Evolutionary conservation across 2,888 invertebrate species (phyloP), one percentile per base, ranked within the genome.

Genomic region (Parnassius apollo): DNA sequence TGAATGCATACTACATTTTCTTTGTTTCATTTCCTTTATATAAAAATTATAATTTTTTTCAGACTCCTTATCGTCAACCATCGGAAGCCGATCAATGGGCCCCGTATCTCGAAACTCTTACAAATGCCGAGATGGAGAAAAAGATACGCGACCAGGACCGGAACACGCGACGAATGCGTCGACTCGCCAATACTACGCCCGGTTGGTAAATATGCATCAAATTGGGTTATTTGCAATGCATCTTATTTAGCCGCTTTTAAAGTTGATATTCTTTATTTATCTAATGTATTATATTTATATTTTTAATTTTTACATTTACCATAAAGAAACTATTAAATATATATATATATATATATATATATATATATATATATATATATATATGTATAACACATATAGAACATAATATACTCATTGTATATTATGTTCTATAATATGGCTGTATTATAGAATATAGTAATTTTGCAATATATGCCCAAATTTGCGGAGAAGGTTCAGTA

Each of bases 91-190:
- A 99, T 78, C 96, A 96, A 69, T 99, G 99, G 99, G 98, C 98
- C 61, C 99, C 99, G 2, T 99, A 99, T 90, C 92, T 99, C 60
- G 99, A 99, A 88, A 99, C 99, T 0, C 93, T 99, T 45, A 99
- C 99, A 12, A 99, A 99, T 86, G 99, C 99, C 0, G 99, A 99
- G 90, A 99, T 99, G 98, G 99, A 99, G 91, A 99, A 99, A 94
- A 99, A 99, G 91, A 99, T 99, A 73, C 93, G 99, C 58, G 99
- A 99, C 88, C 99, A 99, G 89, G 99, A 99, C 87, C 93, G 99
- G 79, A 99, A 99, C 88, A 99, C 99, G n/a, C 93, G 98, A 78
- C 94, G 98, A 75, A 98, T 98, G 96, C 93, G 98, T 44, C 94
- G 98, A 59, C 93, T 98, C 85, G 98, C 98, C 59, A 98, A 98